A percentile compares a stretch with the other conserved stretches of the same genome.
Conservation (phyloP, 1,140 invertebrate species). For the Pygmarrhopalites habei region DNA sequence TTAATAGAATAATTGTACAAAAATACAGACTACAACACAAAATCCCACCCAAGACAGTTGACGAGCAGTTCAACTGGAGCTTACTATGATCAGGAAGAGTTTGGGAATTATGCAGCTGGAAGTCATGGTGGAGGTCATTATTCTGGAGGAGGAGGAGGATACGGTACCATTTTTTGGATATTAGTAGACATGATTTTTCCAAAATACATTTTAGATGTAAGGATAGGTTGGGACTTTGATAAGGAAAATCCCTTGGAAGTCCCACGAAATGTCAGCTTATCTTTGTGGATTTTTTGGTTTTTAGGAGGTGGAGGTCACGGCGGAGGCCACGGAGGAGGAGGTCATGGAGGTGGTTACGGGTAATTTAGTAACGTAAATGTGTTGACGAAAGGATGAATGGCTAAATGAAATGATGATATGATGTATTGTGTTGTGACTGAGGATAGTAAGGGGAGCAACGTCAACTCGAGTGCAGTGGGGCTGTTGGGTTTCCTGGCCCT, state of each 20-base stretch:
- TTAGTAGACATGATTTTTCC: too few species aligned
- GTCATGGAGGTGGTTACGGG: conserved; percentile 14
- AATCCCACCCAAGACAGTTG: too few species aligned
- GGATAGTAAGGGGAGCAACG: neutral
- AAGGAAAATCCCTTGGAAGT: too few species aligned
- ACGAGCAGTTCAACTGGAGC: neutral
- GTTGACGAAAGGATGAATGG: neutral
- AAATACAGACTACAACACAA: too few species aligned
- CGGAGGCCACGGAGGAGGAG: conserved; percentile 5
- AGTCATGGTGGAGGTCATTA: neutral
- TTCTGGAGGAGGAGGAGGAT: neutral
- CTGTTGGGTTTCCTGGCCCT: conserved; percentile 22
- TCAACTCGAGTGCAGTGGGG: conserved; percentile 9
- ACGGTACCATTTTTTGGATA: too few species aligned
- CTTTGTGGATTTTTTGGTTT: neutral
- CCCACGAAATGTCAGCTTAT: neutral
- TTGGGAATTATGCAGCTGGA: conserved; percentile 15
- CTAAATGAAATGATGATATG: neutral
- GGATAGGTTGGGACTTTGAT: too few species aligned
- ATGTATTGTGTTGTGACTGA: neutral
- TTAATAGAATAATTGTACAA: too few species aligned
- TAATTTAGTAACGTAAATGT: neutral
- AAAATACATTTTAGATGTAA: too few species aligned
- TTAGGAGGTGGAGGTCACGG: neutral
- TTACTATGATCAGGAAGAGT: conserved; percentile 8